Conservation (phyloP, 2,113 vertebrate species). For the Plecturocebus donacophilus region DNA sequence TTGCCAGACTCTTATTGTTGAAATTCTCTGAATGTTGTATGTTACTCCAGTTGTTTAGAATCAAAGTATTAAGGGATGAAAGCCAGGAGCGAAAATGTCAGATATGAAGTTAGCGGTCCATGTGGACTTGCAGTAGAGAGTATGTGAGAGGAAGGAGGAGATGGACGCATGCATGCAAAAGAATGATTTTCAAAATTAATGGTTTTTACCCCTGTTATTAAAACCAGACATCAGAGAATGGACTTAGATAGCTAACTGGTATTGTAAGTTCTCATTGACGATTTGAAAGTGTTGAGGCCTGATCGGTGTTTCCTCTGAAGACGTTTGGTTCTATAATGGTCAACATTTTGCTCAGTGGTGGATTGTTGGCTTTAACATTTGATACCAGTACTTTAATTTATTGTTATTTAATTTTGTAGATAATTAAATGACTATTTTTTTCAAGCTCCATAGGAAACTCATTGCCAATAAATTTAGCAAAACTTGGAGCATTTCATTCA, state of each 20-base stretch:
- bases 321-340: background rate
- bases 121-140: background rate
- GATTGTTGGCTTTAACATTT: constrained; percentile 17
- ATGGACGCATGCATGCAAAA: background rate
- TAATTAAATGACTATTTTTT: constrained; percentile 41
- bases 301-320: background rate
- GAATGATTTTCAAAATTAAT: background rate
- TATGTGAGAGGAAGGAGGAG: background rate
- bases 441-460: constrained; percentile 12
- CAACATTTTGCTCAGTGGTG: background rate
- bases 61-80: background rate
- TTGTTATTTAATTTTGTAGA: constrained; percentile 1
- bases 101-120: background rate
- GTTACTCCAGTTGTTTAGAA: background rate
- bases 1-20: background rate
- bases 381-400: constrained; percentile 24
- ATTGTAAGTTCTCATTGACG: background rate
- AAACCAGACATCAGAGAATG: background rate
- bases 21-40: background rate
- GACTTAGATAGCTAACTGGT: background rate
- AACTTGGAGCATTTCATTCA: constrained; percentile 42
- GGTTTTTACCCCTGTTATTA: background rate
- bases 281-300: background rate
- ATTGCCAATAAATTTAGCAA: constrained; percentile 3
- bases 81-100: background rate